phyloP scores from a whole-genome alignment of 2,113 vertebrate species.

The Psophia crepitans region DNA sequence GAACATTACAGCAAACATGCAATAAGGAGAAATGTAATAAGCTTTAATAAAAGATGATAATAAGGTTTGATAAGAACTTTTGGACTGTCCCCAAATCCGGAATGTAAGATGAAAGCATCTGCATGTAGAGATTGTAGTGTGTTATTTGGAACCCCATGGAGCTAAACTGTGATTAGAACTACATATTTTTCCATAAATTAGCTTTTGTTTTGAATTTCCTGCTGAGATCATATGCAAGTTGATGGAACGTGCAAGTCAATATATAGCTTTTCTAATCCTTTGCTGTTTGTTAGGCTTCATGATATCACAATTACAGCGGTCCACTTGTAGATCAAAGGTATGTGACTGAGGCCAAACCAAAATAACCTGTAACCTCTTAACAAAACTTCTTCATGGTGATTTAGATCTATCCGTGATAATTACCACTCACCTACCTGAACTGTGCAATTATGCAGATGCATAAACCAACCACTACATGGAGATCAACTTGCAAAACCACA shows the following conservation, averaged over 20 bases:
- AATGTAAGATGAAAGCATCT: constrained; percentile 74
- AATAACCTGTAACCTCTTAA: background rate
- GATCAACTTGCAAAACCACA: background rate
- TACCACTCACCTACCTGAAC: background rate
- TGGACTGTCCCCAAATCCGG: constrained; percentile 66
- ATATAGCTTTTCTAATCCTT: constrained; percentile 69
- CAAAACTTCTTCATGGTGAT: background rate
- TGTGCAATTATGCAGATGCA: background rate
- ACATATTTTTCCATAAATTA: constrained; percentile 88
- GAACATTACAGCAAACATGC: constrained; percentile 61
- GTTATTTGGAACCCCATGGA: constrained; percentile 79
- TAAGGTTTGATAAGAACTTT: constrained; percentile 74
- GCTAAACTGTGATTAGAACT: constrained; percentile 81
- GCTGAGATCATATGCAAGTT: constrained; percentile 76
- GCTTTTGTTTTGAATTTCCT: constrained; percentile 78
- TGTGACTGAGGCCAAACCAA: constrained; percentile 1
- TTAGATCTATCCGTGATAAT: background rate
- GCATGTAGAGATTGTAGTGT: constrained; percentile 70
- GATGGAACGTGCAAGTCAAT: constrained; percentile 69
- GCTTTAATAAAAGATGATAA: constrained; percentile 69
- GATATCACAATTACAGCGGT: constrained; percentile 6
- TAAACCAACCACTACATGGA: background rate
- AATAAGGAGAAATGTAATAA: constrained; percentile 61
- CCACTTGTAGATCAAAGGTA: constrained; percentile 52
- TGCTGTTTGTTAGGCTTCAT: constrained; percentile 61